phyloP scores from a whole-genome alignment of 2,113 vertebrate genomes.

The Isichthys henryi region DNA sequence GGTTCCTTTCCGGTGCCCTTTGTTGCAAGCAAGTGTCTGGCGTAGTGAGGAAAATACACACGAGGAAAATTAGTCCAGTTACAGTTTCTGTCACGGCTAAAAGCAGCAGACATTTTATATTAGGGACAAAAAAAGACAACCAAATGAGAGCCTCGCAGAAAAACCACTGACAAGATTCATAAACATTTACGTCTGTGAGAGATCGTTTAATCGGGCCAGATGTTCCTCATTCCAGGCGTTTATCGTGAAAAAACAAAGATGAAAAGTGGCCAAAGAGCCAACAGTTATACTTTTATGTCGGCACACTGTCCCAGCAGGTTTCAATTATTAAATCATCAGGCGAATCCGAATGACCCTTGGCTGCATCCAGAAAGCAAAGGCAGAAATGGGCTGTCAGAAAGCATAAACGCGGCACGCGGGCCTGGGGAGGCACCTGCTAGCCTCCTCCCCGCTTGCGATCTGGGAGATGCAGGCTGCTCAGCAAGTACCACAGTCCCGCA shows the following conservation, averaged over 20 bases:
- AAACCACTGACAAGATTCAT: constrained; percentile 52
- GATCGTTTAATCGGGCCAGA: constrained; percentile 55
- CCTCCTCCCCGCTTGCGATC: background rate
- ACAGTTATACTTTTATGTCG: constrained; percentile 40
- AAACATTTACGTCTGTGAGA: constrained; percentile 53
- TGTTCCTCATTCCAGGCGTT: constrained; percentile 56
- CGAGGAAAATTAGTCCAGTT: constrained; percentile 29
- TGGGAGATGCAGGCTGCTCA: background rate
- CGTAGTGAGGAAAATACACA: constrained; percentile 29
- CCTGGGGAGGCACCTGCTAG: constrained; percentile 48
- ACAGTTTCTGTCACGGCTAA: constrained; percentile 41
- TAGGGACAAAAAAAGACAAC: constrained; percentile 30
- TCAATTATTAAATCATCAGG: constrained; percentile 49
- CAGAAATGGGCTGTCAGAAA: constrained; percentile 35
- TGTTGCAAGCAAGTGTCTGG: background rate
- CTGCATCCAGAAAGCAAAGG: constrained; percentile 29
- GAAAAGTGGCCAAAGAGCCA: constrained; percentile 50
- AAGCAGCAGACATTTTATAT: constrained; percentile 32
- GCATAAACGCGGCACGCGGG: constrained; percentile 22
- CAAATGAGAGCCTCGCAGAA: constrained; percentile 40
- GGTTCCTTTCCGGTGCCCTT: constrained; percentile 21
- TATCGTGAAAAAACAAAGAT: constrained; percentile 48
- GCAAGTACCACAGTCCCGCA: background rate
- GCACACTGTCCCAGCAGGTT: constrained; percentile 33
- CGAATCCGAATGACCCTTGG: constrained; percentile 43